These are phyloP conservation scores for Saguinus midas DNA, from an alignment of 2,113 vertebrate species.

Conservation along the genomic window DNA sequence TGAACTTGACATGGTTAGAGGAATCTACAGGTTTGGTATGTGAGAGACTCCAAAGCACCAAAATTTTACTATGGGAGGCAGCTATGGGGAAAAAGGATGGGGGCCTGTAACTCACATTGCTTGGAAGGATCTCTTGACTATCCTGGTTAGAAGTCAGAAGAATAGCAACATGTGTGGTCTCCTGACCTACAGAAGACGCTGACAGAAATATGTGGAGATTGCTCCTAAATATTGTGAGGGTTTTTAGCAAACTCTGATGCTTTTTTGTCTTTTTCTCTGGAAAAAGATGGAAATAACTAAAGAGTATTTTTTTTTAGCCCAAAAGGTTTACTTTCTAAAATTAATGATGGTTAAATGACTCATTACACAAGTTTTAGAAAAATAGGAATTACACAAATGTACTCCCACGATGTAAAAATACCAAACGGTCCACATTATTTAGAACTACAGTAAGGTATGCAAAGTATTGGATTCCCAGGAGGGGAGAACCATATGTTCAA, in stretches of 20 bases:
- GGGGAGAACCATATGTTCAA: background rate
- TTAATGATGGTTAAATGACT: constrained; percentile 13
- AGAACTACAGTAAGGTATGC: background rate
- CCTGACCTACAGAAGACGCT: background rate
- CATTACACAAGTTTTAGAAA: background rate
- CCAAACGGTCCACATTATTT: background rate
- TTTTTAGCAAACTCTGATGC: background rate
- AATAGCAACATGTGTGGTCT: background rate
- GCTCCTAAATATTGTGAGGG: background rate
- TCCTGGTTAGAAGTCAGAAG: background rate
- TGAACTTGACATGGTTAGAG: background rate
- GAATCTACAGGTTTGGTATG: background rate
- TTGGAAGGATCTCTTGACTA: background rate
- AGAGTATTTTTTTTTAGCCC: background rate
- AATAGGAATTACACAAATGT: background rate
- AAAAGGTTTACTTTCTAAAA: constrained; percentile 36
- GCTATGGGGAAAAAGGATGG: background rate
- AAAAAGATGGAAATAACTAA: background rate
- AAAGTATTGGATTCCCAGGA: background rate
- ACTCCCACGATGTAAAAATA: background rate
- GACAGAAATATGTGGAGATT: background rate
- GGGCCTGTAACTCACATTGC: background rate
- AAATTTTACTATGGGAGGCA: background rate
- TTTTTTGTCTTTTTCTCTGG: background rate
- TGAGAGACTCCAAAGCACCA: background rate